Evolutionary conservation across 2,797 vertebrate genomes (phyloP).

Genomic region (Australoheros facetus): DNA sequence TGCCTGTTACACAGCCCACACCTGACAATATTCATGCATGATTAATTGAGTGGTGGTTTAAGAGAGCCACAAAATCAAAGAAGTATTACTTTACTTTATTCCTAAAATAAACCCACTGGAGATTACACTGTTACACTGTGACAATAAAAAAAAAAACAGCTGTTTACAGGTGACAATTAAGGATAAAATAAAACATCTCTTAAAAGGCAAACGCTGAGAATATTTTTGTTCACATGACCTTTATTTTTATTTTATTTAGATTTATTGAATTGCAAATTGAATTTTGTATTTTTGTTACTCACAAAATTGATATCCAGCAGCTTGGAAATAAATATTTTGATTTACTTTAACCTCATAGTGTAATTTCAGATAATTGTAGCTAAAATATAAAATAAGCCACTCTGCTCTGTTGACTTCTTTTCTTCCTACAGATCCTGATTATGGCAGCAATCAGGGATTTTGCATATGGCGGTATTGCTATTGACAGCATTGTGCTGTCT

Average conservation of each 20-base stretch:
- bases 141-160: not conserved
- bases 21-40: too few species aligned
- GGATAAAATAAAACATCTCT: not conserved
- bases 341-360: not conserved
- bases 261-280: not conserved
- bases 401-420: not conserved
- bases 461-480: constrained; percentile 79
- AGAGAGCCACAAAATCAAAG: not conserved
- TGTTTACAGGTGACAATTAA: not conserved
- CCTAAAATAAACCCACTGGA: not conserved
- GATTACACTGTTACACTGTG: not conserved
- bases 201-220: not conserved
- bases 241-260: too few species aligned
- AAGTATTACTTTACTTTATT: not conserved
- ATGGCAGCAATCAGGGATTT: constrained; percentile 78
- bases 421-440: constrained; percentile 83
- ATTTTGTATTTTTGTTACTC: not conserved
- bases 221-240: not conserved
- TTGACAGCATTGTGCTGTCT: constrained; percentile 90
- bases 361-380: not conserved
- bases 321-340: not conserved
- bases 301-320: not conserved
- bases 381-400: not conserved
- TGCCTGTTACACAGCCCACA: too few species aligned
- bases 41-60: not conserved